Conservation (phyloP, 2,888 invertebrate species). For the Zonitis immaculata region DNA sequence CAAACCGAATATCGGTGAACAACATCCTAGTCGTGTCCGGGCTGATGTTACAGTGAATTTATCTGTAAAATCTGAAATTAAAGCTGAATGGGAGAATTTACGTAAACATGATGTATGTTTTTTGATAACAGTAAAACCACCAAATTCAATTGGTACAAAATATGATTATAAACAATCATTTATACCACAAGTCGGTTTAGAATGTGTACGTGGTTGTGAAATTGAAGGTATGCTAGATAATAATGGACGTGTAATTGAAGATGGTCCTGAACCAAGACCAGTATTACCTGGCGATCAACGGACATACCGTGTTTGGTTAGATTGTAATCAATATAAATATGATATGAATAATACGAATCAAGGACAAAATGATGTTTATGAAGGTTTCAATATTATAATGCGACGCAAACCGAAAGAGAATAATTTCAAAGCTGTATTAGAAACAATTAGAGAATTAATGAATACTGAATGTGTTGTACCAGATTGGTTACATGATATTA, state of each 20-base stretch:
- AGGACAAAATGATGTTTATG: conserved; percentile 66
- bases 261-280: conserved; percentile 87
- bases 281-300: conserved; percentile 81
- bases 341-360: conserved; percentile 83
- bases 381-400: conserved; percentile 90
- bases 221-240: conserved; percentile 97
- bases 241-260: conserved; percentile 93
- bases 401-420: conserved; percentile 99
- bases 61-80: conserved; percentile 85
- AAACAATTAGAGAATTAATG: conserved; percentile 98
- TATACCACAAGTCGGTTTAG: conserved; percentile 87
- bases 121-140: conserved; percentile 84
- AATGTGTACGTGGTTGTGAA: conserved; percentile 94
- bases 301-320: conserved; percentile 90
- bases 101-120: conserved; percentile 98
- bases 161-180: conserved; percentile 81
- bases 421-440: conserved; percentile 98
- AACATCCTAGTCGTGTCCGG: conserved; percentile 89
- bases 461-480: conserved; percentile 98
- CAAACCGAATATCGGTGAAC: conserved; percentile 84
- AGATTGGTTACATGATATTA: conserved; percentile 93
- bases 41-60: conserved; percentile 93
- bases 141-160: conserved; percentile 76
- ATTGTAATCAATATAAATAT: conserved; percentile 93
- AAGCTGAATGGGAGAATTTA: conserved; percentile 94